Base-by-base conservation (phyloP, 2,888 invertebrate genomes). In the Notocelia uddmanniana region DNA sequence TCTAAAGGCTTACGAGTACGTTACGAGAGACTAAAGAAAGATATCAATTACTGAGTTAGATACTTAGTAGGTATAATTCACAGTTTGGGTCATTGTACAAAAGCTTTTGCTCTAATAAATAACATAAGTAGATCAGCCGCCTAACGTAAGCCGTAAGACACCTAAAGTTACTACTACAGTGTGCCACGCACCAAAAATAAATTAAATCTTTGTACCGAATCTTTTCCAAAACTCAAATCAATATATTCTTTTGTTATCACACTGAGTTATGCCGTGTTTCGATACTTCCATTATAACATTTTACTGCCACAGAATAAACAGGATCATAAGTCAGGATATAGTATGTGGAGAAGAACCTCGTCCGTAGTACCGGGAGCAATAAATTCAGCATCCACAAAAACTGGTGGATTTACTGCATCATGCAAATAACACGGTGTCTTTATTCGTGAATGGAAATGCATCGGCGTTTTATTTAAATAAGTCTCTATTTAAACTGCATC, bases 311-410 rank as follows among this genome's bases (percentile, higher is more conserved):
- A 63, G 71, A 75, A 77, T 74, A 75, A 75, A 74, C 74, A 69
- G 69, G 73, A 62, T 58, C 70, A 78, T 80, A 80, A 81, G 79
- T 80, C 78, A 76, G 73, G 73, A 75, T 63, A 72, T 68, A 71
- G 74, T 66, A 72, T 68, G 70, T 74, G 37, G 74, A 58, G 45
- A 37, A 50, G 58, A 31, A n/a, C 54, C 41, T 58, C 62, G 62
- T 67, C 69, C 21, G 52, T 34, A 34, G 60, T 59, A 62, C 66
- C 50, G 19, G 60, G 55, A 57, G 73, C 66, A 26, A 76, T 77
- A 76, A 75, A 78, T 76, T 62, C 57, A 74, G 54, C 60, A 52
- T 69, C 74, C 57, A 60, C 74, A 76, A 77, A 77, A 74, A 73
- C 70, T 62, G 71, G 54, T 19, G 73, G 66, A 74, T 71, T 75